phyloP scores from a whole-genome alignment of 2,888 invertebrate species.

The Acheta domesticus region DNA sequence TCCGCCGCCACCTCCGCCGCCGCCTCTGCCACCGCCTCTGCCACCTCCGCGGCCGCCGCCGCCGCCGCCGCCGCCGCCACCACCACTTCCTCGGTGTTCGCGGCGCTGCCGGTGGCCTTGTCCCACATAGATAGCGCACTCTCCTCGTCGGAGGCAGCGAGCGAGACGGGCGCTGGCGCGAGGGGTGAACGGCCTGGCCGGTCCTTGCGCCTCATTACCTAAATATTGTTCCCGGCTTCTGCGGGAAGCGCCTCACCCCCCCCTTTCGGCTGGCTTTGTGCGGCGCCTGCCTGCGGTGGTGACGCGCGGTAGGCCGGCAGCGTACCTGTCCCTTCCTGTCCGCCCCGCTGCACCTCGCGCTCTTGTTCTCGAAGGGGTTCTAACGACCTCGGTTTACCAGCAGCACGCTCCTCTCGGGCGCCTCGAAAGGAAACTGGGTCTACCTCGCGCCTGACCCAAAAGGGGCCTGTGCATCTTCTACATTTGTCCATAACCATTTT shows the following conservation, averaged over 20 bases:
- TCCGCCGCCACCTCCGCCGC: not conserved
- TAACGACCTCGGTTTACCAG: not conserved
- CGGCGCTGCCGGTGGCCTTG: not conserved
- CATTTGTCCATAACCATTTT: too few relatives aligned
- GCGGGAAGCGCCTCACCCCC: too few relatives aligned
- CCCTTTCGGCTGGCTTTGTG: not conserved
- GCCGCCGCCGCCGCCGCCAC: not conserved
- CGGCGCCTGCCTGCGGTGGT: not conserved
- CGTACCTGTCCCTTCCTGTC: not conserved
- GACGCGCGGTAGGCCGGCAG: not conserved
- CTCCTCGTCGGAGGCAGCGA: not conserved
- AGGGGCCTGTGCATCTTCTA: too few relatives aligned
- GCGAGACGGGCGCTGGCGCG: not conserved
- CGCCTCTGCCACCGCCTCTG: not conserved
- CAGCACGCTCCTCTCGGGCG: too few relatives aligned
- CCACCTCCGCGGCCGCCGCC: not conserved
- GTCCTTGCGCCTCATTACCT: not conserved
- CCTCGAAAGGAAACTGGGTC: too few relatives aligned
- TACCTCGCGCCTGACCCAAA: too few relatives aligned
- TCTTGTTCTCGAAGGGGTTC: not conserved
- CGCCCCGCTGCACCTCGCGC: not conserved
- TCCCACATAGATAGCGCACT: conserved; percentile 6
- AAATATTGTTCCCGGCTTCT: not conserved
- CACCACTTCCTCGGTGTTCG: not conserved
- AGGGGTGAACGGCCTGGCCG: not conserved